Evolutionary conservation across 2,797 vertebrate species (phyloP), one percentile per base, ranked within the genome.

Genomic region (Intellagama lesueurii): DNA sequence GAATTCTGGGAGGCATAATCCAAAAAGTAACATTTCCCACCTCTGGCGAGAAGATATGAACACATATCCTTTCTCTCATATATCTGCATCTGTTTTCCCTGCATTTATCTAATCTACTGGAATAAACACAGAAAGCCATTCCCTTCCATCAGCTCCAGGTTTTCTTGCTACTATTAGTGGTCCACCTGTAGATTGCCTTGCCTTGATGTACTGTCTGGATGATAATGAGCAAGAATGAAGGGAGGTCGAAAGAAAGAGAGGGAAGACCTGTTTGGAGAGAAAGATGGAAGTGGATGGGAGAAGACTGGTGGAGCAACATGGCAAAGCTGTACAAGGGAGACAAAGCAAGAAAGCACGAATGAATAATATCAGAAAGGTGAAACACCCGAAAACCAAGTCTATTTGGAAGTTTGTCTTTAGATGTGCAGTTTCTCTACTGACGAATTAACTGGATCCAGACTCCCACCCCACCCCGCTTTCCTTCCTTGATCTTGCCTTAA

Each of bases 401-500:
- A 83, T 66, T 86, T 87, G 78, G 26, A 24, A 90, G 69, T 5
- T 85, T 69, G 86, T 81, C 83, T 92, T 75, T 87, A 87, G 77
- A 88, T 92, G 40, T 32, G 81, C 89, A 69, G 30, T 44, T 88
- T 90, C 88, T 90, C 84, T 91, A 77, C 92, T 89, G 56, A 83
- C 16, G 92, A 90, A 83, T 80, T 60, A 88, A 90, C 80, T 89
- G 92, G 52, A 90, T 93, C 91, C 60, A 22, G 66, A 87, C 19
- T 64, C 60, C 60, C 60, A 64, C 84, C 72, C 40, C 9, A 16
- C 85, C 82, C 86, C 68, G 9, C 80, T 47, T 73, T 32, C 35
- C 6, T 86, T 95, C 90, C 91, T 90, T 88, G 90, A 94, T 94
- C 90, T 91, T 88, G 91, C 95, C 92, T 96, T 95, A 94, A 96